Percentiles rank a stretch among this genome's conserved stretches.
phyloP scores from a whole-genome alignment of 1,140 invertebrate genomes.

The Ladona fulva region DNA sequence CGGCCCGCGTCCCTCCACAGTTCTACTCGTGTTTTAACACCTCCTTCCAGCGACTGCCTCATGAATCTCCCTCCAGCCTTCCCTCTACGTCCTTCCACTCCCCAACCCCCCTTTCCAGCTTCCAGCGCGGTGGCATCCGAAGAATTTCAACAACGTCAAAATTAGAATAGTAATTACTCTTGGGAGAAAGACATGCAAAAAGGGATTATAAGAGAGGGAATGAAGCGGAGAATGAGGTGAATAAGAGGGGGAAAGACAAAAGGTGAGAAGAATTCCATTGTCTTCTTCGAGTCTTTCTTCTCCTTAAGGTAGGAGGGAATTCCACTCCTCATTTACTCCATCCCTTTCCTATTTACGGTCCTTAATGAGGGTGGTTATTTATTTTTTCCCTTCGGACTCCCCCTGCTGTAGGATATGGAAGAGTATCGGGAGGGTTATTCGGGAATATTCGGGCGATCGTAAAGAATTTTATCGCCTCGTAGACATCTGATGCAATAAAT shows the following conservation, averaged over 20 bases:
- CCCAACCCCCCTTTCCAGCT: neutral
- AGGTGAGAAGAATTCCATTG: neutral
- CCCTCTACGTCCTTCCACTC: neutral
- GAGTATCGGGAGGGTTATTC: neutral
- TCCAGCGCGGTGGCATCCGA: neutral
- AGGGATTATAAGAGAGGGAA: neutral
- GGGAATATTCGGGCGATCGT: neutral
- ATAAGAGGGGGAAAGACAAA: neutral
- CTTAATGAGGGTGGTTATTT: neutral
- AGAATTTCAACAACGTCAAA: neutral
- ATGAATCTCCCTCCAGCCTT: neutral
- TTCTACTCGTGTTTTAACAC: neutral
- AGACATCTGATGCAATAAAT: neutral
- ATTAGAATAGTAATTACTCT: slow-evolving; percentile 10
- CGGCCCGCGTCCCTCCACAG: neutral
- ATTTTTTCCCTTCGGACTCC: neutral
- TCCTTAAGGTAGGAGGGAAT: neutral
- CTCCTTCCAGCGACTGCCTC: neutral
- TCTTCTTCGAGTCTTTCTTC: neutral
- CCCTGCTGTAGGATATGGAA: too few species aligned
- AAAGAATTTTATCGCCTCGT: neutral
- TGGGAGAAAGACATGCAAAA: neutral
- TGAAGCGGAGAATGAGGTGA: neutral
- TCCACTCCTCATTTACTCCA: neutral
- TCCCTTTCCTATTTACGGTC: neutral